phyloP scores from a whole-genome alignment of 2,797 vertebrate genomes.

The Linurgus olivaceus region DNA sequence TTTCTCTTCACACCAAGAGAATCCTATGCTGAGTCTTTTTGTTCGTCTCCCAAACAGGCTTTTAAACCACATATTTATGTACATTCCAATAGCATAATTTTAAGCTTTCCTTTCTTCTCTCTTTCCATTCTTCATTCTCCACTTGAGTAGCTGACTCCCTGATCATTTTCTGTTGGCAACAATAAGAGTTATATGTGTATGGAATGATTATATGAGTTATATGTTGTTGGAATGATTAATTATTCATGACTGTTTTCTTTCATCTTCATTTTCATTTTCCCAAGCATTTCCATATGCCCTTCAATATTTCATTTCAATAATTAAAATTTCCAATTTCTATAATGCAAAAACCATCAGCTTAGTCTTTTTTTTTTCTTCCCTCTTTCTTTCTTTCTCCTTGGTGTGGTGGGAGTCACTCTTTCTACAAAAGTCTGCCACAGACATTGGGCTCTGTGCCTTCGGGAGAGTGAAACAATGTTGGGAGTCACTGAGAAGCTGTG shows the following conservation, averaged over 20 bases:
- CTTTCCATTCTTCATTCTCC: neutral
- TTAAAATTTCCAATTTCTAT: neutral
- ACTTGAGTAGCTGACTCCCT: neutral
- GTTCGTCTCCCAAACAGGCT: neutral
- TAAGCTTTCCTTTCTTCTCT: neutral
- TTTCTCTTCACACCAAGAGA: neutral
- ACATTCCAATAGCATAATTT: neutral
- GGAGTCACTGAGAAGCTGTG: constrained; percentile 18
- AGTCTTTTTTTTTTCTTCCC: neutral
- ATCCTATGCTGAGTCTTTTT: neutral
- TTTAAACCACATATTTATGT: neutral
- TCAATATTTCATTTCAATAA: constrained; percentile 4
- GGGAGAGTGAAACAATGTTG: neutral
- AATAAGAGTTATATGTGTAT: neutral
- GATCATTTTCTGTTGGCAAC: neutral
- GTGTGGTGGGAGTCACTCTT: neutral
- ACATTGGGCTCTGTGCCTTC: constrained; percentile 38
- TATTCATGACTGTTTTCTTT: neutral
- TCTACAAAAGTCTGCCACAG: constrained; percentile 20
- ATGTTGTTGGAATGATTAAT: neutral
- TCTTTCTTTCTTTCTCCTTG: constrained; percentile 26
- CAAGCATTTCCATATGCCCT: neutral
- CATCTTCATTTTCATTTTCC: neutral
- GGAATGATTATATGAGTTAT: neutral
- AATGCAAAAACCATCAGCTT: neutral